phyloP scores from a whole-genome alignment of 2,888 invertebrate genomes.

The Eupithecia pulchellata region DNA sequence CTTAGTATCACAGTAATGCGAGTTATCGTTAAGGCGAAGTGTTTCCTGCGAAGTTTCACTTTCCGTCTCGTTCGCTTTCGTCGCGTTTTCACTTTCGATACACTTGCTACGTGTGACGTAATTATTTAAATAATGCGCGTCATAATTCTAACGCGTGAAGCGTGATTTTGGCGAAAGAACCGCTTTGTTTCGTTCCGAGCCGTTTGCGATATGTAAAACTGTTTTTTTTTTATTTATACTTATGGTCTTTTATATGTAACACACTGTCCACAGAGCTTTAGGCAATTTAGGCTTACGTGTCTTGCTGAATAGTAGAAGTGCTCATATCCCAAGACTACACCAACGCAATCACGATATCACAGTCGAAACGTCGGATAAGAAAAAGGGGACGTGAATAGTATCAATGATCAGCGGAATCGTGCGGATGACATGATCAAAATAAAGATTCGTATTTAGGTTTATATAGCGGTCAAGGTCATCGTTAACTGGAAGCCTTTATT shows the following conservation, averaged over 20 bases:
- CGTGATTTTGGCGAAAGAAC: constrained; percentile 12
- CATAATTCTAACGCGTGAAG: constrained; percentile 33
- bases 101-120: constrained; percentile 38
- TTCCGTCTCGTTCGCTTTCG: constrained; percentile 44
- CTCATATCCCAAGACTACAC: background rate
- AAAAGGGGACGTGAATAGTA: background rate
- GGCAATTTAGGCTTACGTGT: background rate
- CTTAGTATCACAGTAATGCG: constrained; percentile 24
- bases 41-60: constrained; percentile 49
- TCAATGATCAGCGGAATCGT: background rate
- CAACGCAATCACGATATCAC: background rate
- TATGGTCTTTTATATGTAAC: background rate
- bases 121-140: constrained; percentile 39
- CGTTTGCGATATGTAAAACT: background rate
- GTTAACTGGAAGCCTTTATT: background rate
- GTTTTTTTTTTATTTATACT: background rate
- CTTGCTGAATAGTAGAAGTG: background rate
- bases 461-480: background rate
- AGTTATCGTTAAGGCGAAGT: constrained; percentile 38
- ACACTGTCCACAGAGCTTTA: background rate
- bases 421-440: no score
- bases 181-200: constrained; percentile 4
- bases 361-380: background rate
- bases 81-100: constrained; percentile 48
- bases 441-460: background rate